Base-by-base conservation (phyloP, 2,797 vertebrate genomes). In the Tapirus indicus region DNA sequence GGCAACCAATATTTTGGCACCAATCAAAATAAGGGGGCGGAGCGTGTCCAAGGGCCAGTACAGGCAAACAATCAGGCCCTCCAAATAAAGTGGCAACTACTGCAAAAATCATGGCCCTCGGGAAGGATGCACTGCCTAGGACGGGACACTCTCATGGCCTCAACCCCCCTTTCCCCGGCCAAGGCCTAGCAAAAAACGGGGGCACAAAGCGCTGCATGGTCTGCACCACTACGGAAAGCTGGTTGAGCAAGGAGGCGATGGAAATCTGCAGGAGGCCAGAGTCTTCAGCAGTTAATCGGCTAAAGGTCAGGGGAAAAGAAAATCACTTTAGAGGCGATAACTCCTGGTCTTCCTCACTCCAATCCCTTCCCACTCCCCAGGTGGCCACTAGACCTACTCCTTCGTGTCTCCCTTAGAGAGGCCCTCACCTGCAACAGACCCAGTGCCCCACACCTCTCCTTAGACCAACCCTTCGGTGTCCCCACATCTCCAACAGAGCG, bases 221-320 rank as follows among this genome's bases (percentile, higher is more conserved):
- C 29, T 91, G 60, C 60, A 99, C 6, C 54, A 99, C 98, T 1
- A 99, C 98, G 4, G 98, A 96, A 71, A 99, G 98, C 77, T 99
- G 99, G 84, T 99, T 99, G 98, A 99, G 96, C 56, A 99, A 99
- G 0, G 99, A 99, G 88, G 95, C 98, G 52, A 99, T 98, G 0
- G 99, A 99, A 56, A 99, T 99, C 4, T 99, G 93, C 66, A 99
- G 98, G 95, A 99, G 97, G 12, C 99, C 99, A 35, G 99, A 98
- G 84, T 99, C 99, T 3, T 99, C 99, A 7, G 99, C 98, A 23
- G 92, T 98, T 99, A 97, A 88, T 27, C 5, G 44, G 44, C 97
- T 98, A 97, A 41, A 95, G 97, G 66, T 98, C 29, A 86, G 38
- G 27, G 44, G n/a, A 27, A 49, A 89, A 99, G 98, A 0, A 99